phyloP scores from a whole-genome alignment of 2,113 vertebrate genomes.

The Chamaea fasciata region DNA sequence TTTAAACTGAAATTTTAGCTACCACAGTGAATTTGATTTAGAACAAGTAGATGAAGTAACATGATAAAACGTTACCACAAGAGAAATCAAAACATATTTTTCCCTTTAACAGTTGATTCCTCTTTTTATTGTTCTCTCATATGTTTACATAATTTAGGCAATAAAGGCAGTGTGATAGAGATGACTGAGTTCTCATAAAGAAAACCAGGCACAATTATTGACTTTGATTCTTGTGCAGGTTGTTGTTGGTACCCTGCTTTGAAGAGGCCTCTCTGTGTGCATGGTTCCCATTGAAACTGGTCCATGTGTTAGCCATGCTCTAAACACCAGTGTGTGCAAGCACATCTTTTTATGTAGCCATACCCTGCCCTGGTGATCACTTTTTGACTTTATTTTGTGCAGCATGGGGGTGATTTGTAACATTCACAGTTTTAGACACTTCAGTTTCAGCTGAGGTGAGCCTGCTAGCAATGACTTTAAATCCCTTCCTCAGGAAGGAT shows the following conservation, averaged over 20 bases:
- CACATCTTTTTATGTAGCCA: neutral
- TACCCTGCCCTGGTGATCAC: neutral
- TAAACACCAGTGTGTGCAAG: neutral
- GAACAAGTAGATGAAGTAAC: neutral
- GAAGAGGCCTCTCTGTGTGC: neutral
- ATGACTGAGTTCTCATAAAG: neutral
- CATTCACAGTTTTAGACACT: neutral
- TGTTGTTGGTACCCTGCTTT: neutral
- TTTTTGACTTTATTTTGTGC: neutral
- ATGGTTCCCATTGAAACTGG: neutral
- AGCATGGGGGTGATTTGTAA: neutral
- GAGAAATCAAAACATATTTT: neutral
- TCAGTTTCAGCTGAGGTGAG: neutral
- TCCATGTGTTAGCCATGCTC: neutral
- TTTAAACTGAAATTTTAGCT: neutral
- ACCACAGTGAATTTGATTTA: neutral
- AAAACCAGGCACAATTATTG: neutral
- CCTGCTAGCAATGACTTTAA: neutral
- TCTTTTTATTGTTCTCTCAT: neutral
- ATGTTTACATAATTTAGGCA: neutral
- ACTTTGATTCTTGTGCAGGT: neutral
- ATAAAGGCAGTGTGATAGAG: neutral
- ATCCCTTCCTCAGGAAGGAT: neutral
- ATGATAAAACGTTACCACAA: neutral
- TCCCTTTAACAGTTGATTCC: neutral